Conservation (phyloP, 2,888 invertebrate species). For the Ophion costatus region DNA sequence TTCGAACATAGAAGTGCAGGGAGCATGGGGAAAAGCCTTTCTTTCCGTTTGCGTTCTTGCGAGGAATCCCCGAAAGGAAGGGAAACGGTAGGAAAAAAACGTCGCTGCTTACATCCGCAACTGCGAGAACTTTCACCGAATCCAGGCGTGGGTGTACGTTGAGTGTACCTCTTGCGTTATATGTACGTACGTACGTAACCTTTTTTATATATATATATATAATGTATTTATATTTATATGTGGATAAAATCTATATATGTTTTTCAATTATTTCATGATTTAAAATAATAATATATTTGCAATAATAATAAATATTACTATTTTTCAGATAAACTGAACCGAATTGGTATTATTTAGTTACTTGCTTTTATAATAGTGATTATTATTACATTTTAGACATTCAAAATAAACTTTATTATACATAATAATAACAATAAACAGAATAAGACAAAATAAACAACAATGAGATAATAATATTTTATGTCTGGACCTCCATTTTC, state of each 20-base stretch:
- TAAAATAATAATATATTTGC: too few species aligned
- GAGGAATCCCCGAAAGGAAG: conserved; percentile 41
- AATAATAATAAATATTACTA: neutral
- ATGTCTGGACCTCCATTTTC: neutral
- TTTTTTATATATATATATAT: neutral
- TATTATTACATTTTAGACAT: too few species aligned
- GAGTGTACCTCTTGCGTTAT: conserved; percentile 9
- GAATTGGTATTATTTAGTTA: too few species aligned
- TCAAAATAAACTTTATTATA: too few species aligned
- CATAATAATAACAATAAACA: neutral
- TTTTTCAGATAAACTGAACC: too few species aligned
- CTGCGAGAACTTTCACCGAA: conserved; percentile 60
- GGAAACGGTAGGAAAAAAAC: conserved; percentile 22
- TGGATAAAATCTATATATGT: too few species aligned
- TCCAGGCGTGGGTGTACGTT: conserved; percentile 31
- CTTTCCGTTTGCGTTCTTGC: conserved; percentile 11
- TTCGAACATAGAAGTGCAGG: neutral
- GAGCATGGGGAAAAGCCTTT: conserved; percentile 14
- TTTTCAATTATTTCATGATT: too few species aligned
- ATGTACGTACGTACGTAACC: conserved; percentile 30
- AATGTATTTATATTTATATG: too few species aligned
- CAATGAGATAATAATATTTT: neutral
- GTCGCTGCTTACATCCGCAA: conserved; percentile 51
- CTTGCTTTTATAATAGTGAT: too few species aligned
- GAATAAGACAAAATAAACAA: neutral